A percentile compares a stretch with the other conserved stretches of the same genome.
phyloP scores from a whole-genome alignment of 2,797 vertebrate genomes.

The Rhynchotus rufescens region DNA sequence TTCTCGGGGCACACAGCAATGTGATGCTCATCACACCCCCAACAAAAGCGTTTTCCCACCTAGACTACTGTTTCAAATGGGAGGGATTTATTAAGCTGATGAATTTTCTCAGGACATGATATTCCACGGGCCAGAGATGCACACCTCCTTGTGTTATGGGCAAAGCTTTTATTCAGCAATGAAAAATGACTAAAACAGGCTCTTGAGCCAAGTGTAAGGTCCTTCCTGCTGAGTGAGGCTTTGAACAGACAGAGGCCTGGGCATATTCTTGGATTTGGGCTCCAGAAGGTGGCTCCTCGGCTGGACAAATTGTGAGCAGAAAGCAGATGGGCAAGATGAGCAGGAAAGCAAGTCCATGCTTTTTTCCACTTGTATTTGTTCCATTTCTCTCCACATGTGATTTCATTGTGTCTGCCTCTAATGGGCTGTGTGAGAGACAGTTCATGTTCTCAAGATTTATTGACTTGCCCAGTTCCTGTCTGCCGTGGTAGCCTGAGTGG shows the following conservation, averaged over 20 bases:
- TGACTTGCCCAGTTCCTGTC: background rate
- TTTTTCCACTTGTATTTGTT: constrained; percentile 38
- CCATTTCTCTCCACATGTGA: constrained; percentile 22
- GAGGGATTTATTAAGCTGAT: background rate
- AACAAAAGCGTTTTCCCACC: background rate
- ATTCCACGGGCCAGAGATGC: background rate
- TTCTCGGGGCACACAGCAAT: background rate
- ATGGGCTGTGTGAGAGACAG: background rate
- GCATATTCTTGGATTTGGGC: background rate
- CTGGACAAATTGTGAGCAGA: background rate
- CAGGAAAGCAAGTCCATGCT: background rate
- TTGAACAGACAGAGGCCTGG: background rate
- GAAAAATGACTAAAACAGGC: background rate
- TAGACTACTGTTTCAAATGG: background rate
- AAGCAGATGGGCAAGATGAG: constrained; percentile 35
- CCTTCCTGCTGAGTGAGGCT: background rate
- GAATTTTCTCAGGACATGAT: background rate
- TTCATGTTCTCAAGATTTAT: constrained; percentile 25
- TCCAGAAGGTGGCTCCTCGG: constrained; percentile 23
- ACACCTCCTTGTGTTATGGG: background rate
- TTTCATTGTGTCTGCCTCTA: background rate
- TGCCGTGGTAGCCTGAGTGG: rapidly evolving
- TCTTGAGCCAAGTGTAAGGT: background rate
- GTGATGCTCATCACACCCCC: background rate
- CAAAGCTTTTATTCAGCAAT: background rate